A percentile compares a stretch with the other conserved stretches of the same genome.
Evolutionary conservation across 2,113 vertebrate genomes (phyloP).

Genomic region (Noturus placidus): DNA sequence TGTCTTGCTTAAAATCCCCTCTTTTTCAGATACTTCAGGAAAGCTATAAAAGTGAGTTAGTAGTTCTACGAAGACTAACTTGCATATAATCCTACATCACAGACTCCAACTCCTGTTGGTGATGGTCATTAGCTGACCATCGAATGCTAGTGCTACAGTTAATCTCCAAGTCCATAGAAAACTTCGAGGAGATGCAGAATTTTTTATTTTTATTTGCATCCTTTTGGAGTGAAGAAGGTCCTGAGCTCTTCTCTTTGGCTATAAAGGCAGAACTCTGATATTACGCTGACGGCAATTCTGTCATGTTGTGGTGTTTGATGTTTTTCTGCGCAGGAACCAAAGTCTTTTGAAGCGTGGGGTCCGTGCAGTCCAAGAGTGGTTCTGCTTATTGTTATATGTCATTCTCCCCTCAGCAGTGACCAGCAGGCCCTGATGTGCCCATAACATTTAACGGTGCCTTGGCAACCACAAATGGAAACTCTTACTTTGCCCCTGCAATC

Average conservation of each 20-base stretch:
- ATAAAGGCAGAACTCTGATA: conserved; percentile 28
- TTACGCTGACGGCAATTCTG: conserved; percentile 24
- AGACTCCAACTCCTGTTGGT: conserved; percentile 22
- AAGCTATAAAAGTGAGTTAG: conserved; percentile 70
- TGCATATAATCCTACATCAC: conserved; percentile 18
- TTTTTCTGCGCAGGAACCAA: conserved; percentile 51
- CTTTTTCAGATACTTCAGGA: conserved; percentile 73
- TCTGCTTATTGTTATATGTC: conserved; percentile 79
- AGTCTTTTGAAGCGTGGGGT: conserved; percentile 71
- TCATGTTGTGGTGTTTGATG: conserved; percentile 32
- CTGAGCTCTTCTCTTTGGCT: neutral
- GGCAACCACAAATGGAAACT: conserved; percentile 76
- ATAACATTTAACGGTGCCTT: conserved; percentile 79
- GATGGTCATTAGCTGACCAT: conserved; percentile 23
- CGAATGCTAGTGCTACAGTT: neutral
- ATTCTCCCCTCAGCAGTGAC: conserved; percentile 74
- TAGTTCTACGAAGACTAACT: conserved; percentile 52
- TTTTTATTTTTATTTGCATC: neutral
- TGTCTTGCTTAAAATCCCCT: conserved; percentile 66
- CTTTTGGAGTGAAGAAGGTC: neutral
- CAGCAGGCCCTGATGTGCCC: conserved; percentile 75
- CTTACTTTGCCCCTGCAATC: conserved; percentile 72
- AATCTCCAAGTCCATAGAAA: neutral
- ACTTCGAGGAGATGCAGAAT: neutral
- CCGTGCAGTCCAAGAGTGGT: conserved; percentile 68